phyloP scores from a whole-genome alignment of 2,888 invertebrate species.

The Nysson spinosus region DNA sequence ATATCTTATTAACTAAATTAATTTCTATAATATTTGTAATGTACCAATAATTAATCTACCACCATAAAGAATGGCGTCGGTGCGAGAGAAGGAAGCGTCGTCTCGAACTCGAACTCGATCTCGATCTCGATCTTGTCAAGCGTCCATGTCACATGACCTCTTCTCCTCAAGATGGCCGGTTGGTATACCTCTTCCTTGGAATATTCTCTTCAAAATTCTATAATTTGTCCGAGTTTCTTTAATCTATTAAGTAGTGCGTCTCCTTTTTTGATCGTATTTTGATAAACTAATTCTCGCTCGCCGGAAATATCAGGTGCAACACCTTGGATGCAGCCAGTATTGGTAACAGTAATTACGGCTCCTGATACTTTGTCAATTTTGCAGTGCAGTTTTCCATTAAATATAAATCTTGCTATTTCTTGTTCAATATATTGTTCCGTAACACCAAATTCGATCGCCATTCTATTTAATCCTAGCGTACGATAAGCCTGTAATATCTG shows the following conservation, averaged over 20 bases:
- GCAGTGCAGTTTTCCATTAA: slow-evolving; percentile 83
- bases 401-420: slow-evolving; percentile 80
- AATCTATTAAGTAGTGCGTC: slow-evolving; percentile 85
- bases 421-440: slow-evolving; percentile 83
- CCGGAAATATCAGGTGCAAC: slow-evolving; percentile 60
- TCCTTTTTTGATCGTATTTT: slow-evolving; percentile 84
- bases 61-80: too few relatives aligned
- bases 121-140: too few relatives aligned
- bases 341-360: slow-evolving; percentile 82
- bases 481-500: slow-evolving; percentile 85
- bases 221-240: slow-evolving; percentile 85
- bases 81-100: too few relatives aligned
- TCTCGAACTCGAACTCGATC: too few relatives aligned
- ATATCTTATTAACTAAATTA: too few relatives aligned
- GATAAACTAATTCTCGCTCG: slow-evolving; percentile 78
- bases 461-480: slow-evolving; percentile 83
- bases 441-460: slow-evolving; percentile 85
- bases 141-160: too few relatives aligned
- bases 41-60: too few relatives aligned
- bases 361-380: slow-evolving; percentile 85
- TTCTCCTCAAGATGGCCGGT: too few relatives aligned
- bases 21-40: too few relatives aligned
- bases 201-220: slow-evolving; percentile 83
- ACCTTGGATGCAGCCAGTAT: slow-evolving; percentile 62
- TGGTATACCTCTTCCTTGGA: too few relatives aligned